Conservation (phyloP, 2,113 vertebrate genomes). For the Saguinus midas region DNA sequence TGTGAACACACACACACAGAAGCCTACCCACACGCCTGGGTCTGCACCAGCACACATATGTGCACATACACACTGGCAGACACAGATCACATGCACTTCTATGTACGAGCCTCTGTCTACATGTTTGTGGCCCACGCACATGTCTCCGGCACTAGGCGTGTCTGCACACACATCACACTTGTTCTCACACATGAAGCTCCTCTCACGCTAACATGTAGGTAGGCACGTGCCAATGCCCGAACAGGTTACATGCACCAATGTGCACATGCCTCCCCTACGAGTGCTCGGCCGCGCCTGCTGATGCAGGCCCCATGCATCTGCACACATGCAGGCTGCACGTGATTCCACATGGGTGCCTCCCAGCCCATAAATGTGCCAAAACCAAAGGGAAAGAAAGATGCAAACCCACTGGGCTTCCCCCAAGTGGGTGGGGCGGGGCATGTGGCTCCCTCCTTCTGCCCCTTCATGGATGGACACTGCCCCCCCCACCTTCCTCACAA, state of each 20-base stretch:
- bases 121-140: not conserved
- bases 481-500: not conserved
- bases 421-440: not conserved
- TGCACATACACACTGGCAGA: not conserved
- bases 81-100: not conserved
- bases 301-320: not conserved
- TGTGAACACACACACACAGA: not conserved
- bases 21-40: not conserved
- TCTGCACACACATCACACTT: not conserved
- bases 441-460: not conserved
- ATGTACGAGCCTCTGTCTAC: not conserved
- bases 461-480: not conserved
- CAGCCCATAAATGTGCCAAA: conserved; percentile 74
- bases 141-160: not conserved
- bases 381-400: conserved; percentile 66
- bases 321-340: conserved; percentile 81
- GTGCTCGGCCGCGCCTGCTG: not conserved
- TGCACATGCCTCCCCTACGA: not conserved
- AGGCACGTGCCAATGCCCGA: not conserved
- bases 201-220: not conserved
- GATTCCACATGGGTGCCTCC: conserved; percentile 75
- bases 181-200: not conserved
- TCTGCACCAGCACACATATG: not conserved
- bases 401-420: conserved; percentile 76
- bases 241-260: not conserved